Evolutionary conservation across 2,888 invertebrate species (phyloP), one percentile per base, ranked within the genome.

Genomic region (Cancer borealis): DNA sequence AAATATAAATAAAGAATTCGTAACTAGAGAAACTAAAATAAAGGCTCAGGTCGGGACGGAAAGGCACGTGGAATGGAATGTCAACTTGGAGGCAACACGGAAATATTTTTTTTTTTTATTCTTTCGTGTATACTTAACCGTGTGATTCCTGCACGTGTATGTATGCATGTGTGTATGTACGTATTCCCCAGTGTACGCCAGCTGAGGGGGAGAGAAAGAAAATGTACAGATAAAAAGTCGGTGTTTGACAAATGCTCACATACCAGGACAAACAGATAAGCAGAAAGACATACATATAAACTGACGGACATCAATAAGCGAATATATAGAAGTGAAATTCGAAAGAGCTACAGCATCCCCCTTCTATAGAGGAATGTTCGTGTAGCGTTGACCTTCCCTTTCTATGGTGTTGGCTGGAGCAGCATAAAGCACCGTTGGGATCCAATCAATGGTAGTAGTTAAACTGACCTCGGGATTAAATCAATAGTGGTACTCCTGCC

Each of bases 391-490:
- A 66, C n/a, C 66, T 66, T 66, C 66, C 6, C 66, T 66, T n/a
- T 66, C n/a, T 66, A 66, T 66, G 66, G 66, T 66, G 66, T n/a
- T 66, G 66, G 66, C n/a, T n/a, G 66, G 66, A 54, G 66, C 66
- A 21, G 66, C n/a, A 66, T 66, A 66, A 66, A 66, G 66, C n/a
- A 66, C n/a, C 4, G 66, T 4, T 21, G 17, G 66, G 66, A n/a
- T 66, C 66, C 66, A 66, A 66, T 66, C 66, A 66, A 66, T 66
- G 66, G 66, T 66, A n/a, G 66, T 66, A n/a, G 66, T 66, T 66
- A 66, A 66, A 66, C 21, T 66, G 66, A 66, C 66, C 66, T 66
- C 66, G 66, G 21, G 21, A 66, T 66, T 66, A 21, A 66, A 66
- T n/a, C 66, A n/a, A 66, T 66, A 66, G 66, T 66, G 4, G 66